Base-by-base conservation (phyloP, 1,140 invertebrate genomes). In the Polypedilum vanderplanki region DNA sequence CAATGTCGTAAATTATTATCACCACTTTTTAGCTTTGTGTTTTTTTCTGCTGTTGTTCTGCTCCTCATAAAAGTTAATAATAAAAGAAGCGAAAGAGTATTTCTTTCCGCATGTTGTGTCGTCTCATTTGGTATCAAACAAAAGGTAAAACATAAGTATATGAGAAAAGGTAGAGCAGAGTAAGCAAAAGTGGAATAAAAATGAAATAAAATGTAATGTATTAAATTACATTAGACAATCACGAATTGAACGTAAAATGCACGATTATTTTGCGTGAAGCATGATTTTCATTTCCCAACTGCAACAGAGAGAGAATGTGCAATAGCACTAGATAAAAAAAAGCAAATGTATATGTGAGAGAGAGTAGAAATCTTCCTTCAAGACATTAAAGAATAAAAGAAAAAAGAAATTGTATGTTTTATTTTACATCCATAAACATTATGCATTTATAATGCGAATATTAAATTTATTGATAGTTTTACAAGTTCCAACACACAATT, bases 171-270 rank as follows among this genome's bases (percentile, higher is more conserved):
- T 57, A 18, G 65, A 57, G 46, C 46, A 70, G 3, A 70, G 18
- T 18, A 20, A 4, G 64, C 64, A 22, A 20, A 18, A 20, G 17
- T 18, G 65, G 65, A 70, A 18, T 9, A 70, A 70, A 22, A 70
- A 18, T 9, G 17, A 22, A 22, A 70, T 20, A 20, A 70, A 70
- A 70, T 70, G 64, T 67, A 67, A 67, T 67, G 65, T 70, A 70
- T 70, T 70, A 70, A 70, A 70, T 70, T 70, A 70, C 65, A 17
- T 70, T 70, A 70, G 65, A 70, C 65, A 70, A 33, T 70, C 65
- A 70, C 65, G 65, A 70, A 70, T 70, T 70, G 65, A 70, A 70
- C 65, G 65, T 70, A 70, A 57, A 70, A 70, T 70, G 65, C 65
- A 70, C 65, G 65, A 70, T 70, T 57, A 57, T 57, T 70, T 70